Percentiles rank a stretch among this genome's conserved stretches.
Evolutionary conservation across 23 tunicate species (phyloP).

Genomic region (Styela clava): DNA sequence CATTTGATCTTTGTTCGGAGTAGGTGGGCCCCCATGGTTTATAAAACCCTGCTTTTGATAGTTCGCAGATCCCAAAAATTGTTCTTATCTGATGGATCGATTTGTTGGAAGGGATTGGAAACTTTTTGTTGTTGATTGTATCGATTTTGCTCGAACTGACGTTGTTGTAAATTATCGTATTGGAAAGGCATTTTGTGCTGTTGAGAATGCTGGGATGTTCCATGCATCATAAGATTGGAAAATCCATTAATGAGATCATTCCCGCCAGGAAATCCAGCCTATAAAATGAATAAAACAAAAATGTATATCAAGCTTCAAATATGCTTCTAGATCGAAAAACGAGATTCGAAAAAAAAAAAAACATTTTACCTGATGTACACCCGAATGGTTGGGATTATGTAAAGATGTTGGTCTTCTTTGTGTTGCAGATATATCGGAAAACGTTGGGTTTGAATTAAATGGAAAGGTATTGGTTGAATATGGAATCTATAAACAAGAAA

Average conservation of each 20-base stretch:
- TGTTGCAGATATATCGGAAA: background rate
- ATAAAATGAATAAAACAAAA: background rate
- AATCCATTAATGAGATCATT: slow-evolving; percentile 22
- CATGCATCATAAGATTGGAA: slow-evolving; percentile 1
- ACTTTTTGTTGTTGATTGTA: slow-evolving; percentile 20
- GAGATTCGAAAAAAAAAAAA: too few species aligned
- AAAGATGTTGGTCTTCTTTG: background rate
- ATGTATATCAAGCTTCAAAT: background rate
- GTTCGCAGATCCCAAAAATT: background rate
- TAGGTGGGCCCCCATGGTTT: background rate
- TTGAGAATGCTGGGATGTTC: background rate
- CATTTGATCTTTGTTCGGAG: slow-evolving; percentile 14
- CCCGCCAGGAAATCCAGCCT: background rate
- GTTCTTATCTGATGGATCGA: background rate
- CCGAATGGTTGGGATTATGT: background rate
- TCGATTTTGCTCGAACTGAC: slow-evolving; percentile 7
- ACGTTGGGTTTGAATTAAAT: background rate
- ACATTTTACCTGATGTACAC: background rate
- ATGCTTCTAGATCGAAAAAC: too few species aligned
- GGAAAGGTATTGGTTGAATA: background rate
- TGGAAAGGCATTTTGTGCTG: slow-evolving; percentile 8
- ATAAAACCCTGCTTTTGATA: background rate
- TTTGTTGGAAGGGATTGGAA: background rate
- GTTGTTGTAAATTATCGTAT: slow-evolving; percentile 5
- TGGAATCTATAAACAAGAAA: background rate